These are phyloP conservation scores for Caloenas nicobarica DNA, from an alignment of 2,113 vertebrate genomes.

Conservation along the genomic window DNA sequence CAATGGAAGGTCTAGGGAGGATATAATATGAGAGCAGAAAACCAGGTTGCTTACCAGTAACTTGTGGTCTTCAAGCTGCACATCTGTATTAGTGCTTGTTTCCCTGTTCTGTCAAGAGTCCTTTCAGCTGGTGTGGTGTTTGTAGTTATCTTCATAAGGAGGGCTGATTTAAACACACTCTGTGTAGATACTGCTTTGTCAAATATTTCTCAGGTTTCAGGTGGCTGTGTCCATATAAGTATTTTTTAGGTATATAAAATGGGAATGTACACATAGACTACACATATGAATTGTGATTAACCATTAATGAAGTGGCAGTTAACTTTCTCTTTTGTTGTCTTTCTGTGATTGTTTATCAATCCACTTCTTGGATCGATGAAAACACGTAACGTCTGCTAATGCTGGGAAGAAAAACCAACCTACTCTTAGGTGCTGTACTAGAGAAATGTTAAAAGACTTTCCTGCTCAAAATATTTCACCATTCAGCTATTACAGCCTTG, in stretches of 20 bases:
- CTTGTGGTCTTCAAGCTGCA: background rate
- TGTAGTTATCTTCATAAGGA: background rate
- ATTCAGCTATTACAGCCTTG: background rate
- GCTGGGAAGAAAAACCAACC: background rate
- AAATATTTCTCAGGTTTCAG: background rate
- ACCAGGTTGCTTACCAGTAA: background rate
- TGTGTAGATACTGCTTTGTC: background rate
- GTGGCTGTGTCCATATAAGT: background rate
- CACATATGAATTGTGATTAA: background rate
- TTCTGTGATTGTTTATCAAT: background rate
- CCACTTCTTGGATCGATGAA: background rate
- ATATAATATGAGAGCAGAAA: background rate
- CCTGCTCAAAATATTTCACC: background rate
- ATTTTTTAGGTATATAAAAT: background rate
- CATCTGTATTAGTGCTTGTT: background rate
- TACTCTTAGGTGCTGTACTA: background rate
- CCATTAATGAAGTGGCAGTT: background rate
- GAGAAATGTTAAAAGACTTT: background rate
- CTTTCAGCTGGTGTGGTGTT: background rate
- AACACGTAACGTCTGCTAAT: background rate
- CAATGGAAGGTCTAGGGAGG: background rate
- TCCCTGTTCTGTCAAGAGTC: background rate
- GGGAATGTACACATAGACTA: background rate
- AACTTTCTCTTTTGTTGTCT: background rate
- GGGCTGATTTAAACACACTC: background rate